These are phyloP conservation scores for Ferrisia virgata DNA, from an alignment of 2,888 invertebrate genomes.

Conservation along the genomic window DNA sequence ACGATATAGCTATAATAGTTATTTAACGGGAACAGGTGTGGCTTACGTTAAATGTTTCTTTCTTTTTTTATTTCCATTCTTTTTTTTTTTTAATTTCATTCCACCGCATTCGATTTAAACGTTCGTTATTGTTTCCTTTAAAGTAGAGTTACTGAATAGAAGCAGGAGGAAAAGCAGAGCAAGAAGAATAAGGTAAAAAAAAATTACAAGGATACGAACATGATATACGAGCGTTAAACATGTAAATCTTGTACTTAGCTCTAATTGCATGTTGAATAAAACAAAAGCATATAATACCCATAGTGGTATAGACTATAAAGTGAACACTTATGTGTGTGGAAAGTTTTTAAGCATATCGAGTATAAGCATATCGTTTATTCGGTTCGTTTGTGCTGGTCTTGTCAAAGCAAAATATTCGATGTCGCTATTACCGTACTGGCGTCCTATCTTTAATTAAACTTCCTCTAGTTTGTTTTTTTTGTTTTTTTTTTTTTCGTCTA, in stretches of 20 bases:
- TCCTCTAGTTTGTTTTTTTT: constrained; percentile 10
- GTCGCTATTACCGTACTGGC: constrained; percentile 23
- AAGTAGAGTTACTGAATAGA: neutral
- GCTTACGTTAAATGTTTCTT: neutral
- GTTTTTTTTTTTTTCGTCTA: neutral
- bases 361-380: constrained; percentile 6
- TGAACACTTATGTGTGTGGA: neutral
- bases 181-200: too few species aligned
- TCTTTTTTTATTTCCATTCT: too few species aligned
- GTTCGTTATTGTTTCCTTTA: neutral
- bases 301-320: too few species aligned
- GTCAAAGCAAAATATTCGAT: constrained; percentile 31
- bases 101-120: neutral
- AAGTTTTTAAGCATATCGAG: neutral
- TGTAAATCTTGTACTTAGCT: constrained; percentile 17
- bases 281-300: neutral
- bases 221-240: constrained; percentile 3
- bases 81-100: neutral
- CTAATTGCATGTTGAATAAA: neutral
- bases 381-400: neutral
- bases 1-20: neutral
- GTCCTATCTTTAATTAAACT: constrained; percentile 33
- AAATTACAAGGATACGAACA: neutral
- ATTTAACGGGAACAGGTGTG: constrained; percentile 1
- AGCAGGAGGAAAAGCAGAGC: too few species aligned